A percentile compares a stretch with the other conserved stretches of the same genome.
Conservation (phyloP, 2,888 invertebrate species). For the Aphodius granarius region DNA sequence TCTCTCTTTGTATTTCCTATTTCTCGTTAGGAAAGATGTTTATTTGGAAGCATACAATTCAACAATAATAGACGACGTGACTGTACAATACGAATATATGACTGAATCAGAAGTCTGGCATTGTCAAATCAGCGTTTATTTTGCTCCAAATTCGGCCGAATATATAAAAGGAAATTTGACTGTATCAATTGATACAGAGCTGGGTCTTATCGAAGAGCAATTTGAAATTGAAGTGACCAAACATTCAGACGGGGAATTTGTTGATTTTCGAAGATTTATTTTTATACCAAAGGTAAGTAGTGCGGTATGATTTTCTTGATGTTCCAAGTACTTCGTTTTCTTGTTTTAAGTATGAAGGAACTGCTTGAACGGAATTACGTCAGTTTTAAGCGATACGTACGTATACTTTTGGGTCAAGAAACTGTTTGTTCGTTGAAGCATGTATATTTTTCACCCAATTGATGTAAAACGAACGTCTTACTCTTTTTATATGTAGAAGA, state of each 20-base stretch:
- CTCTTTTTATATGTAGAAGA: too few relatives aligned
- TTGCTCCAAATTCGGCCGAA: conserved; percentile 41
- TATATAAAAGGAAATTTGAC: conserved; percentile 35
- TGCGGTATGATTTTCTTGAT: too few relatives aligned
- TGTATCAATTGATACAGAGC: conserved; percentile 33
- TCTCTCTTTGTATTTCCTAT: not conserved
- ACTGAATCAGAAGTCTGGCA: conserved; percentile 20
- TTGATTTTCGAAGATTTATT: conserved; percentile 30
- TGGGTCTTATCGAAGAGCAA: conserved; percentile 29
- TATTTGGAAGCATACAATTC: conserved; percentile 66
- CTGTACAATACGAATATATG: conserved; percentile 39
- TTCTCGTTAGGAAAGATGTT: conserved; percentile 64
- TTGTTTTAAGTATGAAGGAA: too few relatives aligned
- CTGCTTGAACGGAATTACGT: too few relatives aligned
- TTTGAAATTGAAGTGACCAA: conserved; percentile 29
- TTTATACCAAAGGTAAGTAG: conserved; percentile 37
- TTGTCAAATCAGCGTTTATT: conserved; percentile 48
- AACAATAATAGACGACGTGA: conserved; percentile 66
- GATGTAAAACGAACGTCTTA: too few relatives aligned
- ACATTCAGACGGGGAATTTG: conserved; percentile 46
- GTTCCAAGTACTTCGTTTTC: too few relatives aligned
- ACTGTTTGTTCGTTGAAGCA: too few relatives aligned
- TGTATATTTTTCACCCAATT: too few relatives aligned
- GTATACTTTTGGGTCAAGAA: too few relatives aligned
- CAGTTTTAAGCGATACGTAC: too few relatives aligned